Percentiles rank a stretch among this genome's conserved stretches.
These are phyloP conservation scores for Hippoglossus hippoglossus DNA, from an alignment of 2,797 vertebrate genomes.

Conservation along the genomic window DNA sequence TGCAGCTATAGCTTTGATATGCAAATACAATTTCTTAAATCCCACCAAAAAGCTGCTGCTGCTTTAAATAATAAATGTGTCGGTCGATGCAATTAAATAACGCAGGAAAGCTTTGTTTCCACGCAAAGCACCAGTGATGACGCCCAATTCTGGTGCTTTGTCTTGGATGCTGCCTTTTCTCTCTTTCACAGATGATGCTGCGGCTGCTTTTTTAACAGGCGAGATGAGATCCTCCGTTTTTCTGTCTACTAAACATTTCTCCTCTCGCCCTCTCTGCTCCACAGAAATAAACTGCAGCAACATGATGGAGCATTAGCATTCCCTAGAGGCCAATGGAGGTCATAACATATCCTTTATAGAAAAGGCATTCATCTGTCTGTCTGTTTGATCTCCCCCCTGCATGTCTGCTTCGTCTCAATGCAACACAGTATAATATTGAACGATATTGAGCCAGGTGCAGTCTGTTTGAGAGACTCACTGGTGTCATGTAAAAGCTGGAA, in stretches of 20 bases:
- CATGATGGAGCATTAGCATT: conserved; percentile 76
- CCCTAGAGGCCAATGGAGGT: conserved; percentile 68
- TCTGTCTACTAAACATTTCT: conserved; percentile 49
- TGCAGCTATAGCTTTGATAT: neutral
- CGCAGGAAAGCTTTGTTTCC: conserved; percentile 24
- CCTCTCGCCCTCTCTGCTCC: neutral
- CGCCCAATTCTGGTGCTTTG: conserved; percentile 16
- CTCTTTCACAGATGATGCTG: conserved; percentile 18
- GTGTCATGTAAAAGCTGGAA: conserved; percentile 7
- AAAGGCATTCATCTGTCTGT: conserved; percentile 42
- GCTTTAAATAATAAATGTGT: conserved; percentile 25
- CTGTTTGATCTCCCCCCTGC: conserved; percentile 21
- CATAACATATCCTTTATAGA: conserved; percentile 52
- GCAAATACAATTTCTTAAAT: neutral
- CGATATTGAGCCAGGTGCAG: conserved; percentile 13
- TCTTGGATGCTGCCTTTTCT: conserved; percentile 20
- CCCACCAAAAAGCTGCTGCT: conserved; percentile 6
- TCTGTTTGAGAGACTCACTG: conserved; percentile 7
- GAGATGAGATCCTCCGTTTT: conserved; percentile 49
- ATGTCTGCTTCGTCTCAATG: conserved; percentile 29
- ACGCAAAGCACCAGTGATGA: neutral
- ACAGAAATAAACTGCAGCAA: conserved; percentile 13
- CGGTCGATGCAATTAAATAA: conserved; percentile 6
- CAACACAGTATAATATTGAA: conserved; percentile 31
- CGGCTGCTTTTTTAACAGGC: conserved; percentile 49